A percentile compares a stretch with the other conserved stretches of the same genome.
Evolutionary conservation across 2,888 invertebrate species (phyloP).

Genomic region (Drosophila quasianomalipes): DNA sequence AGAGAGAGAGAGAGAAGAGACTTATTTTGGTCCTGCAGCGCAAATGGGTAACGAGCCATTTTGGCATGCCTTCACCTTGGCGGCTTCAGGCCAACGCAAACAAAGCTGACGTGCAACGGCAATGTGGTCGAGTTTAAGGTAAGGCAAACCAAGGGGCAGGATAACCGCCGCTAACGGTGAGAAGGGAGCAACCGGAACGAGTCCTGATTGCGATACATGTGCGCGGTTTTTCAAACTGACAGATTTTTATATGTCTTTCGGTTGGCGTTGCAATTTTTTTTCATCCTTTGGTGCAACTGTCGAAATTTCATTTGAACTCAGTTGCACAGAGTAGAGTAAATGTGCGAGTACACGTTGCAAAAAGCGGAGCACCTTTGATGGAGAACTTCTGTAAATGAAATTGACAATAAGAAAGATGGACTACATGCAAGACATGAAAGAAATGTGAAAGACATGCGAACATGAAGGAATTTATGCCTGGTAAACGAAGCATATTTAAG

Average conservation of each 20-base stretch:
- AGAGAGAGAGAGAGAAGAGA: neutral
- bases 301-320: conserved; percentile 44
- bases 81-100: conserved; percentile 40
- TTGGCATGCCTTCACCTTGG: conserved; percentile 62
- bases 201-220: conserved; percentile 71
- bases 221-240: conserved; percentile 76
- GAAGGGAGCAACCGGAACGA: conserved; percentile 43
- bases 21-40: conserved; percentile 26
- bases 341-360: conserved; percentile 42
- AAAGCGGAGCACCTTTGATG: conserved; percentile 31
- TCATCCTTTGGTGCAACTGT: conserved; percentile 49
- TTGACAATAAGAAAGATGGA: neutral
- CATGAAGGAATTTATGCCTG: neutral
- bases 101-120: conserved; percentile 59
- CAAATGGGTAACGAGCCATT: conserved; percentile 60
- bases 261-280: conserved; percentile 54
- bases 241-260: conserved; percentile 76
- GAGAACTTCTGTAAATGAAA: conserved; percentile 6
- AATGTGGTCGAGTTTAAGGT: conserved; percentile 11
- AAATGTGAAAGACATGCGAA: neutral
- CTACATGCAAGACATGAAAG: conserved; percentile 2
- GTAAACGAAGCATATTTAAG: neutral
- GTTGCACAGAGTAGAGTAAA: conserved; percentile 26
- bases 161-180: conserved; percentile 20
- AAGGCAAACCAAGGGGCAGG: neutral